Conservation (phyloP, 1,140 invertebrate genomes). For the Solenopsis fugax region DNA sequence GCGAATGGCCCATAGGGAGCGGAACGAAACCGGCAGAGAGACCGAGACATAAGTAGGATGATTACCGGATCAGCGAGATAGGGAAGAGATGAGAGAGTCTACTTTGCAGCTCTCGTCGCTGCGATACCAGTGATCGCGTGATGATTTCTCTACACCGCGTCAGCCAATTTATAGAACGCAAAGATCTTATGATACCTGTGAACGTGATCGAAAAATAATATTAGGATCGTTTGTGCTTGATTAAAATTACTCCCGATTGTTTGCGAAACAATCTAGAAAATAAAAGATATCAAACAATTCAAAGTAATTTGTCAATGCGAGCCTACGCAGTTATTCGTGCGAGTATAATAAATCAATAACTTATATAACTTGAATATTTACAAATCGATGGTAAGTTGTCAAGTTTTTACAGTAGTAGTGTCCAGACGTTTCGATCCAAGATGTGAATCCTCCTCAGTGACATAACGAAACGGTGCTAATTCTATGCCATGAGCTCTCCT, state of each 20-base stretch:
- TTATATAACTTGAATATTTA: too few relatives aligned
- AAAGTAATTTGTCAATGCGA: too few relatives aligned
- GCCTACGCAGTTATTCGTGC: too few relatives aligned
- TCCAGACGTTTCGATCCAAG: too few relatives aligned
- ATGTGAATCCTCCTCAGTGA: too few relatives aligned
- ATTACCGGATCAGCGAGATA: constrained; percentile 50
- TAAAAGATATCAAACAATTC: too few relatives aligned
- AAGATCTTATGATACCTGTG: not conserved
- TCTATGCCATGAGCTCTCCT: too few relatives aligned
- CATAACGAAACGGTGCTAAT: too few relatives aligned
- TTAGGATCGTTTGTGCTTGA: not conserved
- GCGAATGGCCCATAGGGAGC: constrained; percentile 79
- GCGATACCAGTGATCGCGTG: constrained; percentile 27
- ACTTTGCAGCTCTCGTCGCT: constrained; percentile 41
- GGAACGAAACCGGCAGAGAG: constrained; percentile 27
- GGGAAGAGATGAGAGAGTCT: constrained; percentile 60
- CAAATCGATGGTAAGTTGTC: too few relatives aligned
- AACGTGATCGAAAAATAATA: constrained; percentile 2
- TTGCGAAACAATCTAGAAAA: not conserved
- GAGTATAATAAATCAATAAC: too few relatives aligned
- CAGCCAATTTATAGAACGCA: constrained; percentile 18
- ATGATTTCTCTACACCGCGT: constrained; percentile 39
- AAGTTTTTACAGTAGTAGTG: too few relatives aligned
- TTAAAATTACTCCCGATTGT: not conserved
- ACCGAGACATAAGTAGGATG: constrained; percentile 63